phyloP scores from a whole-genome alignment of 2,888 invertebrate species.

The Hypena proboscidalis region DNA sequence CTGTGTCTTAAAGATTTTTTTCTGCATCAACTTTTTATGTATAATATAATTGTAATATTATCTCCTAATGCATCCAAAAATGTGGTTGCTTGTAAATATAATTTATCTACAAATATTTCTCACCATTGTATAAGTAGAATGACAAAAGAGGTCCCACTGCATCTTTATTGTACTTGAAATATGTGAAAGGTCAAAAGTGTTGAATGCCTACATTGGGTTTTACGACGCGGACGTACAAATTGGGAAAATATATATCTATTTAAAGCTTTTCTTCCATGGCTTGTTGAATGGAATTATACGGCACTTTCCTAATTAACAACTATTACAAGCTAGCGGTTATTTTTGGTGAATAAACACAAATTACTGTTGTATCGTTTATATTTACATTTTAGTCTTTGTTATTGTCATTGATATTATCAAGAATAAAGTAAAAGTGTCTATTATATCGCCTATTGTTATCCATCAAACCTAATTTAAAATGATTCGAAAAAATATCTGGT shows the following conservation, averaged over 20 bases:
- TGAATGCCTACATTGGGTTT: slow-evolving; percentile 20
- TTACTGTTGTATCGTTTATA: no score
- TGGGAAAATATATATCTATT: slow-evolving; percentile 17
- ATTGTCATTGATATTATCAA: no score
- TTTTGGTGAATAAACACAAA: slow-evolving; percentile 27
- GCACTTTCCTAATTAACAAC: slow-evolving; percentile 33
- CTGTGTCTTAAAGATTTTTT: no score
- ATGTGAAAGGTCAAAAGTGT: slow-evolving; percentile 23
- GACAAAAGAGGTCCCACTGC: slow-evolving; percentile 14
- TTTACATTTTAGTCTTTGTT: no score
- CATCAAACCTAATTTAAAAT: no score
- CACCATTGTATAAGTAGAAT: slow-evolving; percentile 12
- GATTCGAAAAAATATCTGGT: no score
- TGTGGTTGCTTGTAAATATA: no score
- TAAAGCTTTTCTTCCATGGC: slow-evolving; percentile 8
- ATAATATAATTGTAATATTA: no score
- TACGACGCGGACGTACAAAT: slow-evolving; percentile 35
- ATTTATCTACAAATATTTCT: slow-evolving; percentile 17
- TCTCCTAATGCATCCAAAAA: no score
- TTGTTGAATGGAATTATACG: slow-evolving; percentile 21
- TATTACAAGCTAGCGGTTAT: slow-evolving; percentile 13
- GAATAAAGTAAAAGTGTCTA: no score
- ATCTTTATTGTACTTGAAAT: slow-evolving; percentile 24
- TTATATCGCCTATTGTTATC: no score
- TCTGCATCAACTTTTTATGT: no score